Evolutionary conservation across 2,113 vertebrate genomes (phyloP), one percentile per base, ranked within the genome.

Genomic region (Mustelus asterias): DNA sequence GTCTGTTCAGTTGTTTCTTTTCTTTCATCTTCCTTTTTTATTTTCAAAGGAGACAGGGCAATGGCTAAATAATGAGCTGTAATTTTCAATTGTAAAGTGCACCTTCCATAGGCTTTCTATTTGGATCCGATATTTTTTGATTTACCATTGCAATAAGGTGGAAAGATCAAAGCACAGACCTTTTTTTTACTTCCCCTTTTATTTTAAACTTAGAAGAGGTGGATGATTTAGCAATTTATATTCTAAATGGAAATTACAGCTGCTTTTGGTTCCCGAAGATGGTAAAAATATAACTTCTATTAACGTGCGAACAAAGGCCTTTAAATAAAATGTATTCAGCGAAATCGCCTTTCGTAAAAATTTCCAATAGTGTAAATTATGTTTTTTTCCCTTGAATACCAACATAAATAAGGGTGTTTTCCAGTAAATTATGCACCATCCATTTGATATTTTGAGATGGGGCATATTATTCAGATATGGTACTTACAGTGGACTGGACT

Each of bases 71-170:
- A 95, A 95, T 95, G 67, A 95, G 94, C 94, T 95, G 94, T 95
- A 95, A 95, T 95, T 95, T 95, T 95, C 94, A 95, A 95, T 95
- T 44, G 67, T 95, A 95, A 95, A 95, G 94, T 95, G 94, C 94
- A 95, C 67, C 69, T 95, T 95, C 41, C 94, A 72, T 11, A 95
- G 67, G 94, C 70, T 93, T 90, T 63, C 89, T 93, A n/a, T 93
- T 93, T 63, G 89, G 60, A n/a, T 93, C 60, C 67, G 60, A 65
- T 95, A 95, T 41, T 58, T 72, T 72, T 72, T 72, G 94, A 95
- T 95, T 72, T 72, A 72, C 41, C 67, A 76, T 63, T 65, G 89
- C 44, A 54, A 44, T 76, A 95, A 95, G 94, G 94, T 95, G 94
- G 93, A 95, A 72, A 95, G 94, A 95, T 95, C 94, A 95, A 95